Conservation (phyloP, 2,888 invertebrate species). For the Blera fallax region DNA sequence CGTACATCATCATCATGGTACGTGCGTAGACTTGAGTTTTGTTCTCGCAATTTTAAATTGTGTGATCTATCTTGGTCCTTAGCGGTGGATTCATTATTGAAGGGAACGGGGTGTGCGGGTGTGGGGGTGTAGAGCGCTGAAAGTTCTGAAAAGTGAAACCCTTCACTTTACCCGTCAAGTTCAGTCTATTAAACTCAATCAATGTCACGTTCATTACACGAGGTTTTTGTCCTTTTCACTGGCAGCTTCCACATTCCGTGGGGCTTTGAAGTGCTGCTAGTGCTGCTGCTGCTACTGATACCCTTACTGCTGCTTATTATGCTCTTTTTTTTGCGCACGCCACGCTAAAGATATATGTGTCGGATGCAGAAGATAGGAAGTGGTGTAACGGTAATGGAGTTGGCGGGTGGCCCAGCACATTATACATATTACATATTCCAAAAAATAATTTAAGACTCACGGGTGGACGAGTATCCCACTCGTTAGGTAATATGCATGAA, state of each 20-base stretch:
- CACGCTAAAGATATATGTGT: not conserved
- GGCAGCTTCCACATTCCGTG: not conserved
- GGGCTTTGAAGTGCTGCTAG: constrained; percentile 32
- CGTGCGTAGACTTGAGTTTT: constrained; percentile 53
- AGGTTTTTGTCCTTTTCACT: constrained; percentile 56
- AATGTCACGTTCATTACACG: constrained; percentile 67
- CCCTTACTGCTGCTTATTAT: constrained; percentile 2
- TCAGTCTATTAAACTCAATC: constrained; percentile 70
- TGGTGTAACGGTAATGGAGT: constrained; percentile 18
- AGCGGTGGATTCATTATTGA: constrained; percentile 37
- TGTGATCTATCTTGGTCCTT: constrained; percentile 67
- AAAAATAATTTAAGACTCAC: constrained; percentile 1
- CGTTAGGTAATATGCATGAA: not conserved
- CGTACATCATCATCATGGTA: constrained; percentile 47
- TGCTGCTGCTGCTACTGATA: not conserved
- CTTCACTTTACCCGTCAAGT: constrained; percentile 58
- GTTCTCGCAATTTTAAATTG: constrained; percentile 55
- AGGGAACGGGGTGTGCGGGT: not conserved
- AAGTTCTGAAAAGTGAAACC: constrained; percentile 44
- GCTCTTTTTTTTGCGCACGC: not conserved
- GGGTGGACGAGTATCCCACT: not conserved
- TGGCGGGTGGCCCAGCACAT: constrained; percentile 19
- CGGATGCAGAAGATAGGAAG: constrained; percentile 22
- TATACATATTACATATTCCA: not conserved
- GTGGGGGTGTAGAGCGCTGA: constrained; percentile 12